Conservation (phyloP, 2,888 invertebrate species). For the Norana najaformis region DNA sequence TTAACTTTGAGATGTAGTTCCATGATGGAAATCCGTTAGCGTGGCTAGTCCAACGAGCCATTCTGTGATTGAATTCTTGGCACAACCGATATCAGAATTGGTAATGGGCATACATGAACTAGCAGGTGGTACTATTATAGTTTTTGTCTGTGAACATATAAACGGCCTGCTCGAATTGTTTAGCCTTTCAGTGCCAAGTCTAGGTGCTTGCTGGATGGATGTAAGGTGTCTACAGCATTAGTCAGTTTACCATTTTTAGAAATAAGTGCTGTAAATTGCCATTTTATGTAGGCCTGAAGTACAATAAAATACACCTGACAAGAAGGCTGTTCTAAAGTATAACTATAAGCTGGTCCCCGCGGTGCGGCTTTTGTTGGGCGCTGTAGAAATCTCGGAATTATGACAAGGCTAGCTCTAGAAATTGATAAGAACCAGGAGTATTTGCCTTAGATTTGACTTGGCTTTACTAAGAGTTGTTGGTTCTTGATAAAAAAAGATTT, state of each 20-base stretch:
- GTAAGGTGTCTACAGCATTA: background rate
- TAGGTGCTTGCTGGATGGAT: background rate
- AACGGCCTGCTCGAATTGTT: background rate
- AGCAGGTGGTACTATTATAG: background rate
- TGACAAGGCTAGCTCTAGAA: too few species aligned
- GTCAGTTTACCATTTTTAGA: background rate
- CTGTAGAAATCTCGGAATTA: too few species aligned
- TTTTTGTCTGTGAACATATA: background rate
- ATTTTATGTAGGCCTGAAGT: background rate
- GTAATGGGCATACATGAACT: too few species aligned
- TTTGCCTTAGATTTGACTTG: too few species aligned
- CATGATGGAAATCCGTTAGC: too few species aligned
- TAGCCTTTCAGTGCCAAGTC: background rate
- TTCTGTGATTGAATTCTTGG: background rate
- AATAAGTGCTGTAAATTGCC: background rate
- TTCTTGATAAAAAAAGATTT: too few species aligned
- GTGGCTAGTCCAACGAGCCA: background rate
- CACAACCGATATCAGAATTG: background rate
- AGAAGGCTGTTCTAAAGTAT: background rate
- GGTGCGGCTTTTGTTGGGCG: too few species aligned
- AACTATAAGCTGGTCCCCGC: too few species aligned
- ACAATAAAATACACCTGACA: background rate
- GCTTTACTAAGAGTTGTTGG: too few species aligned
- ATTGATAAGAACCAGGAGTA: too few species aligned
- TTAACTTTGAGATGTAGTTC: background rate